Percentiles rank a stretch among this genome's conserved stretches.
Conservation (phyloP, 2,113 vertebrate species). For the Prinia subflava region DNA sequence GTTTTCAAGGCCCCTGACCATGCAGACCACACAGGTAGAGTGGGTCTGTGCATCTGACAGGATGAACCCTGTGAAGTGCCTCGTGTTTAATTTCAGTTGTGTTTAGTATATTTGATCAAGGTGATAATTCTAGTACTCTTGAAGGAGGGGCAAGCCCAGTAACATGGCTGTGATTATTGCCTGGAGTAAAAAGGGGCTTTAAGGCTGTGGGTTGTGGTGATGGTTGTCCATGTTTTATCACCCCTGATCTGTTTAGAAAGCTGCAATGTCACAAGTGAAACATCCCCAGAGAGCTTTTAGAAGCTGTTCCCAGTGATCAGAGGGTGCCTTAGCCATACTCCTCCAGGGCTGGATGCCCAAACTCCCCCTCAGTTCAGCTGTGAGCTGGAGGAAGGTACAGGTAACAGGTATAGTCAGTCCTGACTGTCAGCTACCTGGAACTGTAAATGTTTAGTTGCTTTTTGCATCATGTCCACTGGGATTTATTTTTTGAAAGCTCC, state of each 20-base stretch:
- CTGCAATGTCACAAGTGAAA: not conserved
- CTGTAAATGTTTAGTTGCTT: not conserved
- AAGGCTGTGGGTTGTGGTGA: not conserved
- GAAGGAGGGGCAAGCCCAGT: not conserved
- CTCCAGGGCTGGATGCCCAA: not conserved
- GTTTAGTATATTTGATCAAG: not conserved
- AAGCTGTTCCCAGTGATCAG: not conserved
- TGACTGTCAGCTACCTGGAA: not conserved
- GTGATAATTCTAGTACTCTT: not conserved
- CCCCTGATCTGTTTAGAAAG: not conserved
- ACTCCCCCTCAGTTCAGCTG: fast-evolving
- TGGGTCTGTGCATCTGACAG: not conserved
- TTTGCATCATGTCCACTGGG: not conserved
- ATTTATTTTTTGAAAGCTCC: not conserved
- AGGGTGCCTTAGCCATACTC: too few relatives aligned
- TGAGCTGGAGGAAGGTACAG: fast-evolving
- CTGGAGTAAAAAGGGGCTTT: not conserved
- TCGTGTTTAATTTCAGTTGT: not conserved
- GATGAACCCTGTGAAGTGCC: not conserved
- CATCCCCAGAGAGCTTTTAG: not conserved
- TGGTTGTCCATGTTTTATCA: not conserved
- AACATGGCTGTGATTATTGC: not conserved
- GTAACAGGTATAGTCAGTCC: not conserved
- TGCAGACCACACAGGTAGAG: not conserved
- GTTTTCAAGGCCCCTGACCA: not conserved